phyloP scores from a whole-genome alignment of 1,140 invertebrate species.

The Drosophila miranda region DNA sequence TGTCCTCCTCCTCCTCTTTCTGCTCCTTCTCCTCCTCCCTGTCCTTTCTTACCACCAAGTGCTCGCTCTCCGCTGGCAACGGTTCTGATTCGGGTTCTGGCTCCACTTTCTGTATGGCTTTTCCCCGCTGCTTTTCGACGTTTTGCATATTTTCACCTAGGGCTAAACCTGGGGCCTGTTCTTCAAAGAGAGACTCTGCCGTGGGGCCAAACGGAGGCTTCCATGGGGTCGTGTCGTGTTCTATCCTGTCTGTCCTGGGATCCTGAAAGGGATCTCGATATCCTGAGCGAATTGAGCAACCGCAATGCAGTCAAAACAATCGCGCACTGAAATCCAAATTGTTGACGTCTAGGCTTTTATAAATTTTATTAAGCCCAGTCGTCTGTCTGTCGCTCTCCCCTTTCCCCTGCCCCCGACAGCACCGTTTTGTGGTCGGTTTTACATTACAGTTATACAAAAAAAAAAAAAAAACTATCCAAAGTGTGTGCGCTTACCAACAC shows the following conservation, averaged over 20 bases:
- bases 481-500: constrained; percentile 65
- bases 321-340: constrained; percentile 59
- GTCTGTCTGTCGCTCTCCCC: not conserved
- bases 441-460: constrained; percentile 53
- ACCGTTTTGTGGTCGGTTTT: constrained; percentile 60
- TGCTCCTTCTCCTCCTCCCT: constrained; percentile 9
- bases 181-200: constrained; percentile 19
- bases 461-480: not conserved
- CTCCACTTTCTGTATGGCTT: constrained; percentile 42
- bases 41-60: not conserved
- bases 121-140: constrained; percentile 45
- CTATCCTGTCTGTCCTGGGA: constrained; percentile 4
- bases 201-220: not conserved
- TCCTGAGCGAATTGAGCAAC: constrained; percentile 28
- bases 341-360: constrained; percentile 61
- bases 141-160: constrained; percentile 67
- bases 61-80: constrained; percentile 1
- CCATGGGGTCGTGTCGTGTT: constrained; percentile 17
- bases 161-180: constrained; percentile 8
- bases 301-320: constrained; percentile 54
- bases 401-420: not conserved
- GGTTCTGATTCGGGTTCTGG: not conserved
- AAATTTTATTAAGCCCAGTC: constrained; percentile 53
- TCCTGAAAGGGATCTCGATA: not conserved
- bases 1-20: constrained; percentile 21